Base-by-base conservation (phyloP, 2,888 invertebrate genomes). In the Pardosa pseudoannulata region DNA sequence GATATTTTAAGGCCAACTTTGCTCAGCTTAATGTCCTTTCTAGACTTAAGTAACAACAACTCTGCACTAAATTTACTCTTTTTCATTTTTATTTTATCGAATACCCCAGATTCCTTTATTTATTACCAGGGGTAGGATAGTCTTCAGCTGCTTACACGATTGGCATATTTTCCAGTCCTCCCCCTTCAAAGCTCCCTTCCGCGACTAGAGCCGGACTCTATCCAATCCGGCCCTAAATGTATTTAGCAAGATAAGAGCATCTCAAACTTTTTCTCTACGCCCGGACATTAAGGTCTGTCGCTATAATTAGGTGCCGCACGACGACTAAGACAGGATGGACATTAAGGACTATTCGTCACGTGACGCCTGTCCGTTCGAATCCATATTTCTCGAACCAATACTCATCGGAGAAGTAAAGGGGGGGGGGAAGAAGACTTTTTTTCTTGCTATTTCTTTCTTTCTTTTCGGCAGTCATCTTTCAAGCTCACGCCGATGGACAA, bases 271-370 rank as follows among this genome's bases (percentile, higher is more conserved):
- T 56, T 56, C 11, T 56, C 56, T 36, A 13, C 68, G 11, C 19
- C 36, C 32, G 41, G 71, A 71, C 71, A 71, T 71, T 46, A 71
- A 71, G 71, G 11, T 28, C 71, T 71, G 16, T 16, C 41, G 36
- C 67, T 78, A 70, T 78, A 70, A 78, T 78, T 78, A 78, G 78
- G 78, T 70, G 32, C n/a, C 36, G 41, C 64, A 27, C 67, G 67
- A 29, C 23, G 56, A 31, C 68, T 79, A 71, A 79, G 79, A 72
- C 62, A 56, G 56, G 56, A 70, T 27, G 39, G 31, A 67, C 68
- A 80, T 73, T 73, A 74, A 80, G 75, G 36, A 31, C 70, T 75
- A 82, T 82, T 75, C 70, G 62, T 82, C 81, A 82, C 74, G 64
- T 75, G 41, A 64, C 74, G 32, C 39, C 29, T 64, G 74, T 67